Evolutionary conservation across 2,113 vertebrate species (phyloP), one percentile per base, ranked within the genome.

Genomic region (Oxyruncus cristatus): DNA sequence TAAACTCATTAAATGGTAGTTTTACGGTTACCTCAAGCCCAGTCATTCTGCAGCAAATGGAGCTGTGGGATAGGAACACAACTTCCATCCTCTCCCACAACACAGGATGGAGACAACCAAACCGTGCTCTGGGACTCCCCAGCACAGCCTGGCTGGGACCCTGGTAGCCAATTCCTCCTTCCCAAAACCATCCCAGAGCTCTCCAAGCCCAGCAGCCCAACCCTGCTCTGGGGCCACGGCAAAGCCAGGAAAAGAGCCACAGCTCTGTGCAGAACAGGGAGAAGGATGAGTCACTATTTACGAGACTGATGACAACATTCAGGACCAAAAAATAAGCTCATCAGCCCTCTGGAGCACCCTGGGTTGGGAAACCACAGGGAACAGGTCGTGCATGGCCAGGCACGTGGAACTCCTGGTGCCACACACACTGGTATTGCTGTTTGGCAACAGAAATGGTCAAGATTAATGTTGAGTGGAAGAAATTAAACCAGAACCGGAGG

Each of bases 321-420:
- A 11, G 62, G 7, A 74, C n/a, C 59, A 32, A 41, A 39, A 58
- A 9, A 13, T 1, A 12, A 1, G 8, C 41, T 56, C 33, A 8
- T 3, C 13, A 20, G 39, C 11, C 26, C 76, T 4, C 65, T 2
- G 47, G 21, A 33, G 80, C 28, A 21, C 28, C 2, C 2, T 6
- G 33, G 33, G 19, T 28, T 4, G 6, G 56, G 35, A 37, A n/a
- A 21, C 13, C 20, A 5, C 0, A 20, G 37, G 26, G 81, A 23
- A 9, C 0, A 2, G 35, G 2, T 0, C 6, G 23, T 0, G 8
- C 24, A 5, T 7, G 0, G 3, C 18, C 6, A 19, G 13, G 46
- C 68, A 41, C 6, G 0, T 2, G 9, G 6, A 1, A 3, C 1
- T 68, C n/a, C 71, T 32, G 6, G 3, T 35, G 44, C 73, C 78